A percentile compares a stretch with the other conserved stretches of the same genome.
Conservation (phyloP, 2,113 vertebrate species). For the Corythornis cristatus region DNA sequence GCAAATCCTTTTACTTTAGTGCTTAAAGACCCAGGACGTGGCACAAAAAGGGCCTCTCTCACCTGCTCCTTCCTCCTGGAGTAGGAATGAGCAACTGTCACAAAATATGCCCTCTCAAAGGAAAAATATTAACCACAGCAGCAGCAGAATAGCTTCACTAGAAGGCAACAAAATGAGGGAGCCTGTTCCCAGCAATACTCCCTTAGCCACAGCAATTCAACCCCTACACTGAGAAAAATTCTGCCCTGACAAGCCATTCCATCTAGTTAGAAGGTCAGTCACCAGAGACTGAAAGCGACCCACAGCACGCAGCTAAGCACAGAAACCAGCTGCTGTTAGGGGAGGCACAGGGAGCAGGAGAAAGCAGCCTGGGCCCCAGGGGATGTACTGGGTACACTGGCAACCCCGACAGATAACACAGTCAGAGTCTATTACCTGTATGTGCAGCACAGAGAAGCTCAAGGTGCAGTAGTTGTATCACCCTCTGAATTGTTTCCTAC, state of each 20-base stretch:
- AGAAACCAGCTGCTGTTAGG: neutral
- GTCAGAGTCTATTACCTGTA: neutral
- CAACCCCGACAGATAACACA: neutral
- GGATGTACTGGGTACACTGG: fast-evolving
- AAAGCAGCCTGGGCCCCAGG: neutral
- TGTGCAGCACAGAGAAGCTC: neutral
- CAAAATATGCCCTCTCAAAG: slow-evolving; percentile 18
- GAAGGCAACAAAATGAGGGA: slow-evolving; percentile 10
- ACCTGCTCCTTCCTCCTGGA: slow-evolving; percentile 24
- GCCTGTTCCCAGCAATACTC: neutral
- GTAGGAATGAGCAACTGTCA: slow-evolving; percentile 17
- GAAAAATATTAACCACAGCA: slow-evolving; percentile 4
- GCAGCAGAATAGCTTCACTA: slow-evolving; percentile 2
- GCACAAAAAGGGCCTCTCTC: slow-evolving; percentile 8
- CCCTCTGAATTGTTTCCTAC: neutral
- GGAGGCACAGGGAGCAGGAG: neutral
- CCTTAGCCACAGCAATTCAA: neutral
- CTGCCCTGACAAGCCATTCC: neutral
- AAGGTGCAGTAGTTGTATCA: neutral
- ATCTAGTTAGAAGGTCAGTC: slow-evolving; percentile 5
- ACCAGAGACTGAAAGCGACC: neutral
- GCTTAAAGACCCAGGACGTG: slow-evolving; percentile 7
- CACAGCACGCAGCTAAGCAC: neutral
- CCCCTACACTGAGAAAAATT: neutral
- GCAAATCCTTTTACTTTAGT: slow-evolving; percentile 41